phyloP scores from a whole-genome alignment of 2,888 invertebrate genomes.

The Thera britannica region DNA sequence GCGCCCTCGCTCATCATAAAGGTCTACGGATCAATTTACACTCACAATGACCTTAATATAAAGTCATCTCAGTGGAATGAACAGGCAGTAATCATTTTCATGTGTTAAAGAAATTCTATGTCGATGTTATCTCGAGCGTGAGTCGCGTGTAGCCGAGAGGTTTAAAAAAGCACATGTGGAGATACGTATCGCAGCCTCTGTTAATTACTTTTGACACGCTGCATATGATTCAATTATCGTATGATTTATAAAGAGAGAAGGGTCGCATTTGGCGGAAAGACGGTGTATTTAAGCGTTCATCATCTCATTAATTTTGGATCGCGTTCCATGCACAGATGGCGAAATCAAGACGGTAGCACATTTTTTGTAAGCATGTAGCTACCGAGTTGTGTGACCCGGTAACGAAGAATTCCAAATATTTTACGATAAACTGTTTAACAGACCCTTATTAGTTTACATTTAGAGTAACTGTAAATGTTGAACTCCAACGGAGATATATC shows the following conservation, averaged over 20 bases:
- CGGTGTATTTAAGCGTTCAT: constrained; percentile 78
- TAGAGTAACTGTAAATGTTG: constrained; percentile 23
- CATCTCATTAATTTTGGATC: constrained; percentile 74
- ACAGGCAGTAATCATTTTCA: constrained; percentile 74
- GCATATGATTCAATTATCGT: constrained; percentile 85
- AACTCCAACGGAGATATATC: constrained; percentile 31
- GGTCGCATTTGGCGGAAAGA: constrained; percentile 60
- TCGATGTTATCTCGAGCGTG: constrained; percentile 79
- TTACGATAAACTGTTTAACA: constrained; percentile 29
- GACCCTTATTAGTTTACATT: constrained; percentile 24
- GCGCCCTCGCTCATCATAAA: constrained; percentile 62
- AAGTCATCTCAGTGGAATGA: constrained; percentile 68
- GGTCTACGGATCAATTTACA: constrained; percentile 77
- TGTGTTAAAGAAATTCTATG: constrained; percentile 78
- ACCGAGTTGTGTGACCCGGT: constrained; percentile 69
- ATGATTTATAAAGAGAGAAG: constrained; percentile 78
- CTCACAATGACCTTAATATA: constrained; percentile 79
- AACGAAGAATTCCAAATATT: constrained; percentile 40
- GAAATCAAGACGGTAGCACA: constrained; percentile 67
- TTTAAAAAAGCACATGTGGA: constrained; percentile 84
- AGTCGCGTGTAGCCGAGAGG: constrained; percentile 72
- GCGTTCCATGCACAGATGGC: constrained; percentile 74
- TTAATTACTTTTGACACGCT: constrained; percentile 84
- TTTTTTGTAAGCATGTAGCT: constrained; percentile 62
- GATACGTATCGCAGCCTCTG: constrained; percentile 82